phyloP scores from a whole-genome alignment of 2,797 vertebrate species.

The Potorous gilbertii region DNA sequence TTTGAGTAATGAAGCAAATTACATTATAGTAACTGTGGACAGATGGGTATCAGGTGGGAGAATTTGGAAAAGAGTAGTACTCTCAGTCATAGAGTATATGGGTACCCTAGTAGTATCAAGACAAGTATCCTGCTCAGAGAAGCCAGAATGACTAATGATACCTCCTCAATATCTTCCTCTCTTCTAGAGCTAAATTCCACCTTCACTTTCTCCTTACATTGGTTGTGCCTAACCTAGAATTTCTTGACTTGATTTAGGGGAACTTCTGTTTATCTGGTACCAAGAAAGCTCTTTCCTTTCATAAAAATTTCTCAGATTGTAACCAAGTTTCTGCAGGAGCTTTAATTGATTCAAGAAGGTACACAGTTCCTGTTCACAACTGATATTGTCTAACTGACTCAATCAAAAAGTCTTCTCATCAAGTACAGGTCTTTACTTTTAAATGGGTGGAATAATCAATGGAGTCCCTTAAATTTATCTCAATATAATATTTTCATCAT shows the following conservation, averaged over 20 bases:
- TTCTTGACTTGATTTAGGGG: no score
- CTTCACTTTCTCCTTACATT: background rate
- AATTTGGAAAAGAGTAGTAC: background rate
- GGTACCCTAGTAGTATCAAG: background rate
- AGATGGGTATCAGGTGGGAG: background rate
- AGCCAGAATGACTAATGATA: background rate
- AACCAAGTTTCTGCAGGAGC: background rate
- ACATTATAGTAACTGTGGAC: background rate
- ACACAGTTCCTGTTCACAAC: no score
- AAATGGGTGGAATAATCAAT: background rate
- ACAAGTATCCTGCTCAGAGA: background rate
- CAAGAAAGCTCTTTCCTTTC: background rate
- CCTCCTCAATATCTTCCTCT: background rate
- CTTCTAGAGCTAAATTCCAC: background rate
- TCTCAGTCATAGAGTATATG: background rate
- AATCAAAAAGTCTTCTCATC: background rate
- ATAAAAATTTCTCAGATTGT: background rate
- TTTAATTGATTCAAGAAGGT: background rate
- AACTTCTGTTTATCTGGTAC: background rate
- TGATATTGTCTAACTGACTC: background rate
- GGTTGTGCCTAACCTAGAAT: background rate
- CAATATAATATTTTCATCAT: background rate
- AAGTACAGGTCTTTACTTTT: background rate
- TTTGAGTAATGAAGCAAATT: background rate
- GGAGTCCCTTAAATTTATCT: background rate